Evolutionary conservation across 2,113 vertebrate species (phyloP), one percentile per base, ranked within the genome.

Genomic region (Microtus richardsoni): DNA sequence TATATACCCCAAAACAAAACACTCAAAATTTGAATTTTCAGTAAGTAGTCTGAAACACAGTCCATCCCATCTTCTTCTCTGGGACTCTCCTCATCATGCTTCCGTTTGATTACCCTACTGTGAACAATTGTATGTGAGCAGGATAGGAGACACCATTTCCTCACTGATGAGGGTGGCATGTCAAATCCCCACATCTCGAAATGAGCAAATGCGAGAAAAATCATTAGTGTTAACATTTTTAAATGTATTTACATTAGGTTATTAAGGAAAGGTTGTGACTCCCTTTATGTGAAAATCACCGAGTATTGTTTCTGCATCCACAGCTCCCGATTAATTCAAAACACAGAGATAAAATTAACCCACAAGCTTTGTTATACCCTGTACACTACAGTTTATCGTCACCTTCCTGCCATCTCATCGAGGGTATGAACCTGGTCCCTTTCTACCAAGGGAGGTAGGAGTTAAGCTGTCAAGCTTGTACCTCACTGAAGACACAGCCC

Each of bases 331-430:
- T 98, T 96, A 99, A 99, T 74, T 94, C 98, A 5, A 98, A 98
- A 28, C 98, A 99, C 39, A 60, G 98, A 86, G 93, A 98, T 19
- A 98, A 98, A 33, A 95, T 99, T 5, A 99, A 98, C 96, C 98
- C 95, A 36, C 99, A 99, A 26, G 98, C 97, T 28, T 98, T 99
- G 97, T 26, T 99, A 26, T 99, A 99, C 86, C 99, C 99, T 0
- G 98, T 54, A 54, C 95, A 0, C 98, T 99, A 74, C 99, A 99
- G 97, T 60, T 96, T 0, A 84, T 99, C 92, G 99, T 99, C 97
- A 88, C 99, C 7, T 93, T 99, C 36, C 98, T 98, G 0, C 99
- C 99, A 0, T 99, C 99, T 14, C 99, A 99, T 90, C 98, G 78
- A 82, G 99, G 99, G 68, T 98, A 99, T 36, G 91, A 47, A 1